Evolutionary conservation across 2,113 vertebrate species (phyloP), one percentile per base, ranked within the genome.

Genomic region (Macquaria ambigua): DNA sequence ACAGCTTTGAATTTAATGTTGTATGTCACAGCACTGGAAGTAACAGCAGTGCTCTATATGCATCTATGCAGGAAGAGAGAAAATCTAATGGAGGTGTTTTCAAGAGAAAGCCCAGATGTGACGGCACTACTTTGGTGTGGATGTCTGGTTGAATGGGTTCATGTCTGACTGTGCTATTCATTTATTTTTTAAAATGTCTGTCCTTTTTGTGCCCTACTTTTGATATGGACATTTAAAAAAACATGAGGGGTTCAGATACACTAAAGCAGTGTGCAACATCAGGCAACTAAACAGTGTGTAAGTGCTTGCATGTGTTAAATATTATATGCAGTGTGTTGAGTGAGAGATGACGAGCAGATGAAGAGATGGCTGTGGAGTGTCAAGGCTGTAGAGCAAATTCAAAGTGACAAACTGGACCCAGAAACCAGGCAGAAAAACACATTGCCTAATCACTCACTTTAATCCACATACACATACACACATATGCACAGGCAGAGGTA

Each of bases 1-100:
- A 50, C 48, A 6, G 68, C 72, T 81, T 79, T 76, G 64, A 86
- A 77, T 46, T 37, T 15, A 43, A 37, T 11, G 15, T 10, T 70
- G 25, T 3, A 50, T 16, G 28, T 85, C 46, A 80, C 16, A 28
- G 56, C 56, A 67, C 20, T 50, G 63, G 63, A 63, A 56, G n/a
- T 12, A 50, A 79, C 23, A 74, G 61, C 34, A 58, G 6, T 3
- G 28, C 46, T 73, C 58, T 41, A 39, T 8, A 39, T n/a, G 20
- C 8, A 21, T 55, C 37, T 37, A 1, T 23, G 64, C 41, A 77
- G 67, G 23, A 63, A 2, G n/a, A 48, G 25, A 39, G 15, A 23
- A 55, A 21, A 66, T 46, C 18, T 2, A 46, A 71, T 55, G 53
- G n/a, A 61, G 39, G 14, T 3, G 39, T 83, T 74, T 77, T 50